Conservation (phyloP, 2,797 vertebrate species). For the Poecile montanus region DNA sequence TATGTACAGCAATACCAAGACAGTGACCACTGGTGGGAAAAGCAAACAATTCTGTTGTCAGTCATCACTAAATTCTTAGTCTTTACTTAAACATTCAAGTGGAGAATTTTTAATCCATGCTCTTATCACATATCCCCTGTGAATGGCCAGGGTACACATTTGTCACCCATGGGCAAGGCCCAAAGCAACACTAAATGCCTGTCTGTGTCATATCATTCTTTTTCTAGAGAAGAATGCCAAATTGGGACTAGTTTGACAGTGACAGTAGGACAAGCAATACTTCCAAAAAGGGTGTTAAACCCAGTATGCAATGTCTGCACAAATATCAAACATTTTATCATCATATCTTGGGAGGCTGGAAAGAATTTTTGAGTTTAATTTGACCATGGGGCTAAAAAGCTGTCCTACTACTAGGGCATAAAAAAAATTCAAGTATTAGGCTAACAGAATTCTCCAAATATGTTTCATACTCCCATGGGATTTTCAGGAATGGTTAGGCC, state of each 20-base stretch:
- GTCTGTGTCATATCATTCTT: neutral
- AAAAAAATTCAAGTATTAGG: constrained; percentile 41
- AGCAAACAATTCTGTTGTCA: neutral
- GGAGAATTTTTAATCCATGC: neutral
- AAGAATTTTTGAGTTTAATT: constrained; percentile 16
- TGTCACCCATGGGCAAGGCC: neutral
- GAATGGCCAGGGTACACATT: neutral
- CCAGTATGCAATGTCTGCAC: neutral
- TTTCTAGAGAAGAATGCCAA: neutral
- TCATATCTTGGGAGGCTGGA: neutral
- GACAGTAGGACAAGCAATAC: neutral
- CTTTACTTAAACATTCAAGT: neutral
- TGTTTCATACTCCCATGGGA: constrained; percentile 50
- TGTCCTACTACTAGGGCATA: constrained; percentile 27
- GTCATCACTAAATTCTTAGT: neutral
- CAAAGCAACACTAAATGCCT: neutral
- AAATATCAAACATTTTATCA: neutral
- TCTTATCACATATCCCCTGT: fast-evolving
- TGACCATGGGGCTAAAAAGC: constrained; percentile 37
- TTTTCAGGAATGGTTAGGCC: constrained; percentile 42
- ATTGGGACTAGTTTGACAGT: neutral
- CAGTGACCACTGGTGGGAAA: neutral
- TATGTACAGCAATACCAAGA: neutral
- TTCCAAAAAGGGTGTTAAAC: neutral
- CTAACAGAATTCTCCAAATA: constrained; percentile 53